Percentiles rank a stretch among this genome's conserved stretches.
Conservation (phyloP, 2,113 vertebrate genomes). For the Cheirogaleus medius region DNA sequence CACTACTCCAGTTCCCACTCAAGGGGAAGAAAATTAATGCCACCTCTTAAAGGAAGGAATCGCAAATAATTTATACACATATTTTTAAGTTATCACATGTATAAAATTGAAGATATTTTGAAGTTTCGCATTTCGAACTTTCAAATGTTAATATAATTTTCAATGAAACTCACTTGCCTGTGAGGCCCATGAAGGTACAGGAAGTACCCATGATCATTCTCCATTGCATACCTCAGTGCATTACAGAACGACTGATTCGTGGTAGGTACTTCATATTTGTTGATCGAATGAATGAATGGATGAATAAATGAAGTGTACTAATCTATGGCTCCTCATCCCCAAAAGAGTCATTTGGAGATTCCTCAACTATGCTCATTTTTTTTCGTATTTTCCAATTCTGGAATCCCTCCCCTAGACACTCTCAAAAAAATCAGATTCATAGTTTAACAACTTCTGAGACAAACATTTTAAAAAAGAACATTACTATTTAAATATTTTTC, state of each 20-base stretch:
- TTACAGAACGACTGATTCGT: neutral
- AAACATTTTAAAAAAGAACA: neutral
- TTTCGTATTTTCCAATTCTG: neutral
- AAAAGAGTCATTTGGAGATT: neutral
- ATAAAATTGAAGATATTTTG: neutral
- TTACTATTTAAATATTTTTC: neutral
- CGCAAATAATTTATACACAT: neutral
- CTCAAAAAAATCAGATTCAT: neutral
- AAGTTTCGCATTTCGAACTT: neutral
- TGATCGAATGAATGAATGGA: neutral
- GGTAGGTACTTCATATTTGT: neutral
- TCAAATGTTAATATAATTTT: neutral
- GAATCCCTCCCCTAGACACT: accelerated
- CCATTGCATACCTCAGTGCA: neutral
- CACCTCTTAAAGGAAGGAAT: neutral
- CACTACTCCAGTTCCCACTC: neutral
- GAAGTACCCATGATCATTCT: neutral
- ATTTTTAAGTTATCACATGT: neutral
- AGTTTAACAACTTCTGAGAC: neutral
- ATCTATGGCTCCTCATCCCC: neutral
- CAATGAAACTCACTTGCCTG: neutral
- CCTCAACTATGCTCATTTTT: neutral
- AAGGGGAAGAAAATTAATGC: neutral
- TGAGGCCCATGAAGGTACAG: neutral
- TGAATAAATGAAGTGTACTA: neutral